These are phyloP conservation scores for Sinosuthora webbiana DNA, from an alignment of 2,113 vertebrate genomes.

Conservation along the genomic window DNA sequence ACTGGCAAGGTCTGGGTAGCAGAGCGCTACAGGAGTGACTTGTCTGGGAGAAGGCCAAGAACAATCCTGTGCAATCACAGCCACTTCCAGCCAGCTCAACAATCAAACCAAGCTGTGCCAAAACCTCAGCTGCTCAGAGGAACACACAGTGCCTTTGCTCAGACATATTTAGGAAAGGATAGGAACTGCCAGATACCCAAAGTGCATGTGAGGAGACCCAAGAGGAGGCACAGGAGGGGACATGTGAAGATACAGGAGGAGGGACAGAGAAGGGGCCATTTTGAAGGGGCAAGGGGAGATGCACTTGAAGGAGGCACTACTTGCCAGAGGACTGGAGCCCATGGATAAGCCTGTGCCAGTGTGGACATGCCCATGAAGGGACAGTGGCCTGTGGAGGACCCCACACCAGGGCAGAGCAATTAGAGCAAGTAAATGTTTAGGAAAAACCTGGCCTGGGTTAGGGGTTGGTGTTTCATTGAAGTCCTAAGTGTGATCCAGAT, in stretches of 20 bases:
- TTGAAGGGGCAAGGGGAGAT: rapidly evolving
- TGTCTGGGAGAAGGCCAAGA: neutral
- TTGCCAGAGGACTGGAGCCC: neutral
- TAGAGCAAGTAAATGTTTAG: neutral
- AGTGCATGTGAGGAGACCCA: neutral
- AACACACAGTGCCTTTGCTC: neutral
- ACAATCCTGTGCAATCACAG: neutral
- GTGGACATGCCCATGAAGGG: rapidly evolving
- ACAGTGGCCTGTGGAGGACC: neutral
- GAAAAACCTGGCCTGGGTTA: neutral
- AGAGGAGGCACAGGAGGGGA: neutral
- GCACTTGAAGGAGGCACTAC: neutral
- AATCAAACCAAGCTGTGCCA: neutral
- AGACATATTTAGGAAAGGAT: neutral
- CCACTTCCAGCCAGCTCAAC: neutral
- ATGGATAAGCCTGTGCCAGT: neutral
- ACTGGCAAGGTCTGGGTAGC: neutral
- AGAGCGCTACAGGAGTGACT: neutral
- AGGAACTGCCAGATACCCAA: neutral
- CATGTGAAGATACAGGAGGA: neutral
- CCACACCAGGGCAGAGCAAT: neutral
- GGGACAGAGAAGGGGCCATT: neutral
- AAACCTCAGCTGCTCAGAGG: neutral
- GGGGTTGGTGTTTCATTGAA: neutral
- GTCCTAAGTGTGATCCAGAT: neutral